phyloP scores from a whole-genome alignment of 2,113 vertebrate species.

The Cyanistes caeruleus region DNA sequence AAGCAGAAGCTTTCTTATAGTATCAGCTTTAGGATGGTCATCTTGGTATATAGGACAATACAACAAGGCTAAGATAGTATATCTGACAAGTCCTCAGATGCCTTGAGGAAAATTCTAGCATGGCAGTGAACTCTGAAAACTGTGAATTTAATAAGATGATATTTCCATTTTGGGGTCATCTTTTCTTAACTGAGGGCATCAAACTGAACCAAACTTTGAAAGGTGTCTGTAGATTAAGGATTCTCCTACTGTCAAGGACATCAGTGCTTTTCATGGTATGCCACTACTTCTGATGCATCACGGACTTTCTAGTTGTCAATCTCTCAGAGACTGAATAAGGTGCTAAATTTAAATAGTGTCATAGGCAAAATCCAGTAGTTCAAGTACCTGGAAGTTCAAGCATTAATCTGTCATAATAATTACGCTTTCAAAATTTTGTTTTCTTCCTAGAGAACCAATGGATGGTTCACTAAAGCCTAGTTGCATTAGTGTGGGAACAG shows the following conservation, averaged over 20 bases:
- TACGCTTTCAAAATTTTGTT: background rate
- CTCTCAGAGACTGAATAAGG: conserved; percentile 18
- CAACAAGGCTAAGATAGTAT: background rate
- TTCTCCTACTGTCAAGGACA: background rate
- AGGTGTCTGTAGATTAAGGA: background rate
- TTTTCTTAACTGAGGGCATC: conserved; percentile 2
- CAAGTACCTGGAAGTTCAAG: background rate
- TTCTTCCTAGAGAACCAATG: conserved; percentile 5
- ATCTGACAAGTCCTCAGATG: background rate
- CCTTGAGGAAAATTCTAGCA: background rate
- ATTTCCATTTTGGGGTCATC: background rate
- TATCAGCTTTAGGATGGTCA: background rate
- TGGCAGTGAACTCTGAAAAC: background rate
- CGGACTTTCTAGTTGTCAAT: background rate
- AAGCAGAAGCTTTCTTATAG: background rate
- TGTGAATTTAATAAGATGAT: background rate
- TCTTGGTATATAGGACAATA: background rate
- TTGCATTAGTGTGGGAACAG: background rate
- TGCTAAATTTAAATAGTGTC: background rate
- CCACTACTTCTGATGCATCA: background rate
- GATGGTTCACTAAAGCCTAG: background rate
- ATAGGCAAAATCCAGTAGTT: background rate
- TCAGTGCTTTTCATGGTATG: background rate
- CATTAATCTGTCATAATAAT: background rate
- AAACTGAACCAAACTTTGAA: background rate